Percentiles rank a stretch among this genome's conserved stretches.
Evolutionary conservation across 2,113 vertebrate genomes (phyloP).

Genomic region (Rhinolophus sinicus): DNA sequence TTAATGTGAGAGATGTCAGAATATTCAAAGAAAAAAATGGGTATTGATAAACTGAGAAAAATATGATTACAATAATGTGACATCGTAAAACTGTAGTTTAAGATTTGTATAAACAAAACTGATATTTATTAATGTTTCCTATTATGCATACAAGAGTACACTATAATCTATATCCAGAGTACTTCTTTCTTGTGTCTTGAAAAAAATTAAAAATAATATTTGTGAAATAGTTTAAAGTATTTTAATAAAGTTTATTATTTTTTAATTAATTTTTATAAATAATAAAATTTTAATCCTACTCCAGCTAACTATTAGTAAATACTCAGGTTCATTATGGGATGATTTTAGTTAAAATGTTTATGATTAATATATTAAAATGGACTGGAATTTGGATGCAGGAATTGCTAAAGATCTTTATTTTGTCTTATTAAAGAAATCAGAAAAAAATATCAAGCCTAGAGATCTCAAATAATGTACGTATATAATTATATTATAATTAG

Average conservation of each 20-base stretch:
- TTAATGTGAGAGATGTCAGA: background rate
- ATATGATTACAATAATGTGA: background rate
- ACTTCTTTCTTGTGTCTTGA: background rate
- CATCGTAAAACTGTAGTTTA: background rate
- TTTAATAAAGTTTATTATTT: background rate
- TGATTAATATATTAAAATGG: background rate
- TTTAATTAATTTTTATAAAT: slow-evolving; percentile 37
- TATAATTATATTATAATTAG: background rate
- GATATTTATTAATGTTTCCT: background rate
- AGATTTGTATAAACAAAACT: background rate
- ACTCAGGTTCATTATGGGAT: background rate
- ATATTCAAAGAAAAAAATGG: background rate
- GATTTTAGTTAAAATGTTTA: slow-evolving; percentile 33
- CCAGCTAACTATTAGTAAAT: slow-evolving; percentile 23
- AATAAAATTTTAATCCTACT: slow-evolving; percentile 2
- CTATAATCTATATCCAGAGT: background rate
- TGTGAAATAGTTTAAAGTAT: slow-evolving; percentile 3
- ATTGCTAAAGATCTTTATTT: background rate
- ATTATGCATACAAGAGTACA: background rate
- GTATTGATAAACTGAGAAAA: slow-evolving; percentile 24
- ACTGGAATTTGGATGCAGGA: background rate
- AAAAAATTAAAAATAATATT: background rate
- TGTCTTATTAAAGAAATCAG: background rate
- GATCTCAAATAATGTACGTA: background rate
- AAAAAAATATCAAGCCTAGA: background rate